Evolutionary conservation across 2,113 vertebrate species (phyloP).

Genomic region (Pterocles burchelli): DNA sequence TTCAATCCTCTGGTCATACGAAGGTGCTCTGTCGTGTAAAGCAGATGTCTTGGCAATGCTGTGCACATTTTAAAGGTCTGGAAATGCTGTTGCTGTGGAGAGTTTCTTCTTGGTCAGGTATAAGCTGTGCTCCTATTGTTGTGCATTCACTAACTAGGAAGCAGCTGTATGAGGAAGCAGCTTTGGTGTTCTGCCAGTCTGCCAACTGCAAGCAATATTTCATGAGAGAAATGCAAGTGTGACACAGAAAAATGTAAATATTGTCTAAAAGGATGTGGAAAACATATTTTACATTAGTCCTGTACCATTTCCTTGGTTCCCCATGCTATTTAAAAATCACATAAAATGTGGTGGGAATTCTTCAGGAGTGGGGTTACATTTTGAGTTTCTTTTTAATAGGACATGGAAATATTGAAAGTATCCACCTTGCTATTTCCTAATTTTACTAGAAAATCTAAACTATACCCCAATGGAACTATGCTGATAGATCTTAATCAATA

Average conservation of each 20-base stretch:
- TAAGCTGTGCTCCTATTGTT: neutral
- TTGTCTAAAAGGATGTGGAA: neutral
- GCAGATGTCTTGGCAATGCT: neutral
- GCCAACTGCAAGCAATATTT: neutral
- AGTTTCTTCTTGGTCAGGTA: neutral
- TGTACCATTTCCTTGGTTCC: neutral
- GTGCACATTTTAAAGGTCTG: neutral
- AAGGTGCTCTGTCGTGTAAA: neutral
- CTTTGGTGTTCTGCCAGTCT: slow-evolving; percentile 33
- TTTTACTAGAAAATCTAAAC: neutral
- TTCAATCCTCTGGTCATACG: neutral
- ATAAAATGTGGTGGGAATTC: neutral
- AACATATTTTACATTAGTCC: neutral
- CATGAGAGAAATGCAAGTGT: neutral
- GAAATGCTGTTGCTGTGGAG: neutral
- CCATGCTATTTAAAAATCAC: neutral
- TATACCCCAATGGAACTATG: neutral
- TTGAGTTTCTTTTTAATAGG: neutral
- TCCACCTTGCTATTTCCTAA: neutral
- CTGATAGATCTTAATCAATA: neutral
- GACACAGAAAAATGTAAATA: slow-evolving; percentile 6
- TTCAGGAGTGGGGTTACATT: neutral
- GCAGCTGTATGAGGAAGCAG: slow-evolving; percentile 50
- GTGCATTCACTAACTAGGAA: slow-evolving; percentile 47
- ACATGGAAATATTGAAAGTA: neutral